phyloP scores from a whole-genome alignment of 2,888 invertebrate species.

The Sclerodermus sp. region DNA sequence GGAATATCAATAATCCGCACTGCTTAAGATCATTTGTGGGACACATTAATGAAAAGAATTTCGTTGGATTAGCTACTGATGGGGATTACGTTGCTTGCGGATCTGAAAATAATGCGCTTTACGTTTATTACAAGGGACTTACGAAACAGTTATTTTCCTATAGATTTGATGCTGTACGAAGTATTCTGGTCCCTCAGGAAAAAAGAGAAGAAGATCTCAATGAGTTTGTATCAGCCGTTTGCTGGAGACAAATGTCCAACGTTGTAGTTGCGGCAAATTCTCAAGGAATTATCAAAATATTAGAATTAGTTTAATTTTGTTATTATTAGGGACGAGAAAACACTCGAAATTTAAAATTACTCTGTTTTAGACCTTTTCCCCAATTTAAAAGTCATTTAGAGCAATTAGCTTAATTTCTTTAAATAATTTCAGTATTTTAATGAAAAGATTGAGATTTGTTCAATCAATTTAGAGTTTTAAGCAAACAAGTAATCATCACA shows the following conservation, averaged over 20 bases:
- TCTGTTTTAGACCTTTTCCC: no score
- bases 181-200: slow-evolving; percentile 71
- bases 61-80: slow-evolving; percentile 90
- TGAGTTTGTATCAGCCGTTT: slow-evolving; percentile 94
- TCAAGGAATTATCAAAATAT: slow-evolving; percentile 88
- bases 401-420: no score
- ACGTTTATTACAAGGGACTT: slow-evolving; percentile 88
- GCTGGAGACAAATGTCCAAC: slow-evolving; percentile 85
- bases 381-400: no score
- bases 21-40: slow-evolving; percentile 86
- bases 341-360: no score
- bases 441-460: no score
- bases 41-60: slow-evolving; percentile 94
- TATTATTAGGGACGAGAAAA: no score
- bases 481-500: no score
- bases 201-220: slow-evolving; percentile 82
- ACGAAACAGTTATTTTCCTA: slow-evolving; percentile 84
- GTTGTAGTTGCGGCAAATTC: slow-evolving; percentile 91
- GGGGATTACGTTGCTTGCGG: slow-evolving; percentile 93
- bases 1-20: slow-evolving; percentile 80
- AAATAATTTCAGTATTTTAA: no score
- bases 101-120: slow-evolving; percentile 91
- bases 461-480: no score
- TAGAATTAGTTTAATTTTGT: slow-evolving; percentile 67
- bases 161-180: slow-evolving; percentile 81